Evolutionary conservation across 2,888 invertebrate genomes (phyloP).

Genomic region (Onchidella celtica): DNA sequence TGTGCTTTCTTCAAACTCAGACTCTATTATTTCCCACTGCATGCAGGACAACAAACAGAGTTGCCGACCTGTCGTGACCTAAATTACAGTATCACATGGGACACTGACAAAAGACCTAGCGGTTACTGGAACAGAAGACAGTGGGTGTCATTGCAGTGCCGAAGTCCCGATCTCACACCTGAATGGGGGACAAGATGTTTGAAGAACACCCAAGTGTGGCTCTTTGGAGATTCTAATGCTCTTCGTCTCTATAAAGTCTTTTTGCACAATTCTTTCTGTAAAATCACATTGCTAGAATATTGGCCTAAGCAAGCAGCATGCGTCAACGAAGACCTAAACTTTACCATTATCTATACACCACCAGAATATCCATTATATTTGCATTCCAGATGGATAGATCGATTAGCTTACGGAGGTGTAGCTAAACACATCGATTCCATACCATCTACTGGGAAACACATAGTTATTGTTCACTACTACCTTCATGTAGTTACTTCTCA

Average conservation of each 20-base stretch:
- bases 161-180: not conserved
- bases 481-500: slow-evolving; percentile 11
- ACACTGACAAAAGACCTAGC: too few species aligned
- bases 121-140: too few species aligned
- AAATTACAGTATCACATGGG: too few species aligned
- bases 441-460: slow-evolving; percentile 17
- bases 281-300: too few species aligned
- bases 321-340: not conserved
- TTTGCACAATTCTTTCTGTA: not conserved
- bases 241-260: too few species aligned
- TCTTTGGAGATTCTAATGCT: slow-evolving; percentile 44
- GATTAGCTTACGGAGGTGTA: slow-evolving; percentile 10
- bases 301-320: slow-evolving; percentile 4
- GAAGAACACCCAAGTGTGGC: slow-evolving; percentile 18
- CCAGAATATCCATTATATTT: slow-evolving; percentile 24
- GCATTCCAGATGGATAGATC: not conserved
- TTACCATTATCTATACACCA: slow-evolving; percentile 10
- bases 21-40: too few species aligned
- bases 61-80: too few species aligned
- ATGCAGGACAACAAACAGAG: too few species aligned
- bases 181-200: slow-evolving; percentile 16
- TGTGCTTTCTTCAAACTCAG: too few species aligned
- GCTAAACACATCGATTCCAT: slow-evolving; percentile 25
- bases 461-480: slow-evolving; percentile 32
- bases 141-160: slow-evolving; percentile 27